Evolutionary conservation across 2,888 invertebrate species (phyloP).

Genomic region (Diabrotica balteata): DNA sequence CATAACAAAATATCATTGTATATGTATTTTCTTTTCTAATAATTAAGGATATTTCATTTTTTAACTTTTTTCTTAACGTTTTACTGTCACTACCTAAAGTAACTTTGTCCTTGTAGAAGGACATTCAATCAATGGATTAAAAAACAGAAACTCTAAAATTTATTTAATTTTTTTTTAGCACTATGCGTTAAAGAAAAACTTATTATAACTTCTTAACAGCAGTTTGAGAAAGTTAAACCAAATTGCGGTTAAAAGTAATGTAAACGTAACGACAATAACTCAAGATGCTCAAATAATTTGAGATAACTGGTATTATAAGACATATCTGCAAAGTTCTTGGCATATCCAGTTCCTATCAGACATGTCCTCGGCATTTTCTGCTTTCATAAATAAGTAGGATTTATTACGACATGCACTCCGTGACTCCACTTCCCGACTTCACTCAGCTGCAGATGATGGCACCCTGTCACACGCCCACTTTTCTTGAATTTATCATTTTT

Average conservation of each 20-base stretch:
- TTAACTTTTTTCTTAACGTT: no score
- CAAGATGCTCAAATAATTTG: slow-evolving; percentile 30
- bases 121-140: no score
- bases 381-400: slow-evolving; percentile 60
- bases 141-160: no score
- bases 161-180: no score
- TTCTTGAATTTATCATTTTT: slow-evolving; percentile 51
- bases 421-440: slow-evolving; percentile 54
- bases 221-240: no score
- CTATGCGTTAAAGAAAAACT: no score
- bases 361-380: slow-evolving; percentile 53
- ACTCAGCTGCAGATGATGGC: slow-evolving; percentile 53
- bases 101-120: no score
- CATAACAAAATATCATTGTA: no score
- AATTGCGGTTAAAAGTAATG: not conserved
- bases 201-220: no score
- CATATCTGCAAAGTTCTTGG: slow-evolving; percentile 45
- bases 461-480: slow-evolving; percentile 53
- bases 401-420: slow-evolving; percentile 59
- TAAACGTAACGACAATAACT: slow-evolving; percentile 24
- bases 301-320: slow-evolving; percentile 44
- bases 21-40: no score
- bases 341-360: slow-evolving; percentile 50
- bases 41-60: no score
- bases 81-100: no score